Conservation (phyloP, 2,797 vertebrate species). For the Platalea minor region DNA sequence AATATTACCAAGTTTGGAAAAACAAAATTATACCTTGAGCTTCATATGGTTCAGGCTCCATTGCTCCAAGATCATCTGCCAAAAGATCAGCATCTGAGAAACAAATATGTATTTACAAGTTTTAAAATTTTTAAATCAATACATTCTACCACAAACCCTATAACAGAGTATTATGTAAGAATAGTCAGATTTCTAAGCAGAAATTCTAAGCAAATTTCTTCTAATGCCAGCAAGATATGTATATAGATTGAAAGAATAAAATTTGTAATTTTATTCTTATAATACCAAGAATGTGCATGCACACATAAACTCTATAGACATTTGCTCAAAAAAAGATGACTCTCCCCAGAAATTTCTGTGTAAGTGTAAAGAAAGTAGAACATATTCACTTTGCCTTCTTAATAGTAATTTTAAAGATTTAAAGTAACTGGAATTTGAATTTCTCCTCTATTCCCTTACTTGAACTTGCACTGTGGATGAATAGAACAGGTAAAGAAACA, state of each 20-base stretch:
- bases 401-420: background rate
- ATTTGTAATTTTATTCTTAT: background rate
- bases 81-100: slow-evolving; percentile 4
- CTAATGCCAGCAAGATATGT: background rate
- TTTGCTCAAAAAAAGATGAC: background rate
- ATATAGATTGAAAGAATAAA: background rate
- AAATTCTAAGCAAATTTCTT: background rate
- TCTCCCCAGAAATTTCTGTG: background rate
- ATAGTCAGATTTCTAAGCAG: background rate
- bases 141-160: background rate
- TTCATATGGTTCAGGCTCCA: slow-evolving; percentile 24
- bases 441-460: background rate
- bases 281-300: background rate
- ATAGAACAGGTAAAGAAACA: background rate
- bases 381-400: background rate
- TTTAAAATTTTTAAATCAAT: background rate
- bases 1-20: background rate
- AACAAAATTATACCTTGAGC: slow-evolving; percentile 39
- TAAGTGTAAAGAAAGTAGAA: background rate
- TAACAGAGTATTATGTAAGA: background rate
- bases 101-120: background rate
- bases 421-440: background rate
- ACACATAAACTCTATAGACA: background rate
- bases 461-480: background rate
- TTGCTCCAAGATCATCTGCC: background rate